A percentile compares a stretch with the other conserved stretches of the same genome.
Conservation (phyloP, 2,888 invertebrate genomes). For the Eristalinus aeneus region DNA sequence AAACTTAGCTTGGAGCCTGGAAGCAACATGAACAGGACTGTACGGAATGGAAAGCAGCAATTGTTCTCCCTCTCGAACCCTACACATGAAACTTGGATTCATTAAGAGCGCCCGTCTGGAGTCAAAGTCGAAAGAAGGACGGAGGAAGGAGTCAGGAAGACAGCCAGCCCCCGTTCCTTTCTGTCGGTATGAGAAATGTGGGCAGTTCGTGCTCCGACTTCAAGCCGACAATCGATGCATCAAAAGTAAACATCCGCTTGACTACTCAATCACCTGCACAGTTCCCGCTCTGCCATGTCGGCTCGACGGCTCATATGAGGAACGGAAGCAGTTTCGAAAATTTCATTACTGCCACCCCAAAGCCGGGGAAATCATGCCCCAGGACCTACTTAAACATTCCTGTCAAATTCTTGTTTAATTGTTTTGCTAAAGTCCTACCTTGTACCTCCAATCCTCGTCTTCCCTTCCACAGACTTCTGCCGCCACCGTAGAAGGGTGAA, state of each 20-base stretch:
- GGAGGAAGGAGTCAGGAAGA: too few species aligned
- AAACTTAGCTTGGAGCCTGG: too few species aligned
- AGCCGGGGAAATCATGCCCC: slow-evolving; percentile 9
- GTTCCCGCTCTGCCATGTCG: not conserved
- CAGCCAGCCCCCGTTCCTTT: too few species aligned
- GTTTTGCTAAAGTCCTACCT: slow-evolving; percentile 42
- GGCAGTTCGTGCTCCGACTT: too few species aligned
- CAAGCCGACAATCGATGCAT: not conserved
- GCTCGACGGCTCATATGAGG: not conserved
- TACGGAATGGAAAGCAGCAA: too few species aligned
- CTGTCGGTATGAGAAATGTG: too few species aligned
- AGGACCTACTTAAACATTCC: slow-evolving; percentile 46
- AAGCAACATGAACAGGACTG: too few species aligned
- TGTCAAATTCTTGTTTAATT: slow-evolving; percentile 59
- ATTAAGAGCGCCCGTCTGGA: too few species aligned
- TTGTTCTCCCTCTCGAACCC: too few species aligned
- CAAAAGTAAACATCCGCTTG: not conserved
- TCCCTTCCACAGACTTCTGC: not conserved
- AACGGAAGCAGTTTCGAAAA: not conserved
- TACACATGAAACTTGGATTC: too few species aligned
- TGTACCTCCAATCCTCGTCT: slow-evolving; percentile 1
- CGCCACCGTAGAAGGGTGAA: slow-evolving; percentile 5
- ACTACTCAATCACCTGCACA: not conserved
- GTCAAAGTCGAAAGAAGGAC: too few species aligned
- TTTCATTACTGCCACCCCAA: slow-evolving; percentile 1